Evolutionary conservation across 2,797 vertebrate species (phyloP).

Genomic region (Sebastes vulpes): DNA sequence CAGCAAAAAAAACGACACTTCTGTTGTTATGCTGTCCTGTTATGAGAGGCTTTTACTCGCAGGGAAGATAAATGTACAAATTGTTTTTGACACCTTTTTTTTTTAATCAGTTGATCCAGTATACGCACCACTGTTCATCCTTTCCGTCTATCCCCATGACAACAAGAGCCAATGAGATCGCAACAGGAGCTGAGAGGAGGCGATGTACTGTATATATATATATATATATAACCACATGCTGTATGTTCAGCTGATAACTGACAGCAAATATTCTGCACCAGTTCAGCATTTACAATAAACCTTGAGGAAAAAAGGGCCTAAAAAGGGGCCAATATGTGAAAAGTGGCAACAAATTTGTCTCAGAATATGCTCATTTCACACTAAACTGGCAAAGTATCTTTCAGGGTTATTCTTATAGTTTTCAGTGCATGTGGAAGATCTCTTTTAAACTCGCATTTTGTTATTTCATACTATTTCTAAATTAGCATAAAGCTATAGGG

Average conservation of each 20-base stretch:
- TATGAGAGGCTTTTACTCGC: not conserved
- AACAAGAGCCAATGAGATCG: slow-evolving; percentile 45
- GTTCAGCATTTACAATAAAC: not conserved
- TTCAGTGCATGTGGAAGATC: not conserved
- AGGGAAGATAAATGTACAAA: not conserved
- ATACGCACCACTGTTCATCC: slow-evolving; percentile 12
- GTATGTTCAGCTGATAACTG: slow-evolving; percentile 4
- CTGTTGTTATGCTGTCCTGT: not conserved
- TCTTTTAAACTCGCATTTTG: not conserved
- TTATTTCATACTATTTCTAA: not conserved
- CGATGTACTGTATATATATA: not conserved
- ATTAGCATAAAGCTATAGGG: not conserved
- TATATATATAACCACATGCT: not conserved
- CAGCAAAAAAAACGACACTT: not conserved
- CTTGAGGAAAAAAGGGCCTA: not conserved
- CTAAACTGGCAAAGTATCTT: not conserved
- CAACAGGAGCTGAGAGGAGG: slow-evolving; percentile 22
- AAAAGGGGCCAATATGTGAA: not conserved
- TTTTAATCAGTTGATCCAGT: slow-evolving; percentile 1
- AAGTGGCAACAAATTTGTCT: not conserved
- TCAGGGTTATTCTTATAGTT: not conserved
- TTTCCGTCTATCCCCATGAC: slow-evolving; percentile 65
- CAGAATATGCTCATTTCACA: not conserved
- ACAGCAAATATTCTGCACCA: not conserved
- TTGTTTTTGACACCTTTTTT: not conserved